Evolutionary conservation across 1,140 invertebrate species (phyloP).

Genomic region (Euwallacea fornicatus): DNA sequence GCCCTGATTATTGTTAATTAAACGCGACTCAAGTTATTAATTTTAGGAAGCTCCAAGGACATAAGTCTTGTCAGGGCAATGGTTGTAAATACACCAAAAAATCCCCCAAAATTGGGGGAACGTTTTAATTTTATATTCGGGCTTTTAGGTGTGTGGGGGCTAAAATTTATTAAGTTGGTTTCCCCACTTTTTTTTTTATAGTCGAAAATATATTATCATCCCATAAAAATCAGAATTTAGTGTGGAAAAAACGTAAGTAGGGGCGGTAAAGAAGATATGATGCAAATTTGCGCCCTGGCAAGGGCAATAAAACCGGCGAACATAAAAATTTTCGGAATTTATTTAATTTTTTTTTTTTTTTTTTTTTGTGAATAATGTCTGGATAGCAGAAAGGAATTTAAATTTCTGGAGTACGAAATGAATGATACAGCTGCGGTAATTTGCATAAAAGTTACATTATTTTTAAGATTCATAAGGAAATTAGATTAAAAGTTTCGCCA

Average conservation of each 20-base stretch:
- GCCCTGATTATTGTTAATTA: too few species aligned
- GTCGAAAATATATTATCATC: conserved; percentile 1
- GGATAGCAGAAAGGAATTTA: not conserved
- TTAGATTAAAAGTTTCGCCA: not conserved
- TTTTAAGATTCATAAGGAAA: not conserved
- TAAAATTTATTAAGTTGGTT: not conserved
- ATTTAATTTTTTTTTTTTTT: conserved; percentile 3
- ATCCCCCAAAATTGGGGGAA: not conserved
- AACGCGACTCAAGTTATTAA: too few species aligned
- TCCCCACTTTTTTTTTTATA: not conserved
- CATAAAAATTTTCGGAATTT: conserved; percentile 1
- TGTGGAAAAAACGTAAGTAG: not conserved
- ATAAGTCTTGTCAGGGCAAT: too few species aligned
- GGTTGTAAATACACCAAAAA: not conserved
- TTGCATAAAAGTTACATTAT: not conserved
- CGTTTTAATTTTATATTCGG: not conserved
- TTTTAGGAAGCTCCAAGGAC: too few species aligned
- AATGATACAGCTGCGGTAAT: not conserved
- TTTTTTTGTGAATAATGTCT: not conserved
- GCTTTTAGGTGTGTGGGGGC: not conserved
- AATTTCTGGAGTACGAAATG: not conserved
- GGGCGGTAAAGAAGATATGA: not conserved
- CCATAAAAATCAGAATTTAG: conserved; percentile 2
- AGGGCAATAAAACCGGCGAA: not conserved
- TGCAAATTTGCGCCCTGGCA: conserved; percentile 2